phyloP scores from a whole-genome alignment of 2,113 vertebrate genomes.

The Ceyx margarethae region DNA sequence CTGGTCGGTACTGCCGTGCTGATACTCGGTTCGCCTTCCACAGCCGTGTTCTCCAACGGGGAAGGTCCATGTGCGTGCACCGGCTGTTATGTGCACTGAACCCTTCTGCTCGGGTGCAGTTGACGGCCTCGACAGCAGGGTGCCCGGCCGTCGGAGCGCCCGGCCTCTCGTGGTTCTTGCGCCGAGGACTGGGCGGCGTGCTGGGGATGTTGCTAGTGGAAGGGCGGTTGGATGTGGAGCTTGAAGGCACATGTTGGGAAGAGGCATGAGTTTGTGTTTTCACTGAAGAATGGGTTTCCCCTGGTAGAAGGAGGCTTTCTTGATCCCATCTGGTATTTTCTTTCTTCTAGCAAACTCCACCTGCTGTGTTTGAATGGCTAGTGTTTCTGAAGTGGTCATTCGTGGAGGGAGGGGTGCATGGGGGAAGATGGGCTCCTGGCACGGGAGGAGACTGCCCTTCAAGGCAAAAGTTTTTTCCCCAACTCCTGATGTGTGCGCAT shows the following conservation, averaged over 20 bases:
- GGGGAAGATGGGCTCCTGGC: background rate
- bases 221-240: background rate
- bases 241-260: background rate
- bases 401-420: accelerated
- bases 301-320: background rate
- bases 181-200: accelerated
- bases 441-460: background rate
- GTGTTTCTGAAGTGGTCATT: background rate
- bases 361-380: accelerated
- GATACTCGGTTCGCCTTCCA: accelerated
- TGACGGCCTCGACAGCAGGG: background rate
- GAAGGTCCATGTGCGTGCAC: accelerated
- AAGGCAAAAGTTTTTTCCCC: accelerated
- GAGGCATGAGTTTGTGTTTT: background rate
- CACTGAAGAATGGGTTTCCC: background rate
- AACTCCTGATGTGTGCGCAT: accelerated
- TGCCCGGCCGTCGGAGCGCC: accelerated
- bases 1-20: accelerated
- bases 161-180: accelerated
- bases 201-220: background rate
- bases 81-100: accelerated
- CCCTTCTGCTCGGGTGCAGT: background rate
- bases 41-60: accelerated
- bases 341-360: background rate
- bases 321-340: background rate